Evolutionary conservation across 2,888 invertebrate genomes (phyloP), one percentile per base, ranked within the genome.

Genomic region (Rhagium mordax): DNA sequence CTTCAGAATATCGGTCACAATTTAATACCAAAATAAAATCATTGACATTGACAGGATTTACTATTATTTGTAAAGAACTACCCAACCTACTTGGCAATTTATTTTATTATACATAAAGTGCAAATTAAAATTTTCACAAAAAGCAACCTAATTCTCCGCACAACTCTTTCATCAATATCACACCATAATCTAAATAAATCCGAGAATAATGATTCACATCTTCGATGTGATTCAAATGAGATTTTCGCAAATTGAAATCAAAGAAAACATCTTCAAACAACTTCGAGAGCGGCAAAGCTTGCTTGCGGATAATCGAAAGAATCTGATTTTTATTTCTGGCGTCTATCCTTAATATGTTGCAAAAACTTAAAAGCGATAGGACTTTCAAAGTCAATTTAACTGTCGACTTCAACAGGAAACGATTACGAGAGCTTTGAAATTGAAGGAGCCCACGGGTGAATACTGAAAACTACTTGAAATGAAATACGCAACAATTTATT

Each of bases 351-450:
- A 65, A 65, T 65, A 65, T 55, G 29, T 55, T 51, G 33, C 65
- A 65, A 65, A 65, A 65, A 65, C 65, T 65, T 65, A 65, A 65
- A 65, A 65, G 65, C 65, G 53, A 21, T 65, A 55, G 65, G 65
- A 65, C 53, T 65, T 65, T 29, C 65, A 65, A 65, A 65, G 65
- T 65, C 65, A 65, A 65, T 65, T 53, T 65, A 65, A 65, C 29
- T 53, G 65, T 65, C 65, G 65, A 10, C 18, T 48, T 24, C 27
- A 64, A 29, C n/a, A 61, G 61, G 33, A 20, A 65, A 20, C 21
- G 41, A 27, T 51, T 53, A 10, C 24, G 41, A 53, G 10, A 13
- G 33, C 53, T 61, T 61, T 65, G 65, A 65, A 65, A 51, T 51
- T 10, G 20, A 20, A 51, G 64, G 18, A 65, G 53, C 65, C 53